These are phyloP conservation scores for Cynodonichthys magdalenae DNA, from an alignment of 2,797 vertebrate genomes.

Conservation along the genomic window DNA sequence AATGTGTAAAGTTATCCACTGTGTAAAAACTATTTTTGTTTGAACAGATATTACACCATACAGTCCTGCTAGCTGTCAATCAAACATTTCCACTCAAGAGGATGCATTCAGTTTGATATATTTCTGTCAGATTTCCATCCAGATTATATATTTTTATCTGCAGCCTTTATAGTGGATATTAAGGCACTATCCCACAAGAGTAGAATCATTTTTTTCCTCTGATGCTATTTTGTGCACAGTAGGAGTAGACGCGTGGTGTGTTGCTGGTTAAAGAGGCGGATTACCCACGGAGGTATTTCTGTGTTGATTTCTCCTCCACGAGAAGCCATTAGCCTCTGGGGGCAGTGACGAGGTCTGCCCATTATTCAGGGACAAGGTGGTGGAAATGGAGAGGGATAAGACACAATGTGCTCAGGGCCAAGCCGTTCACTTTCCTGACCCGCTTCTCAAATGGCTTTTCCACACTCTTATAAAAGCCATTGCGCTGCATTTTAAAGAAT, in stretches of 20 bases:
- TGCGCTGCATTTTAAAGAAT: slow-evolving; percentile 85
- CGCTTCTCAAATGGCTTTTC: slow-evolving; percentile 85
- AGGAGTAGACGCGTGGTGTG: slow-evolving; percentile 56
- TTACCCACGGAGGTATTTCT: slow-evolving; percentile 77
- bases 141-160: slow-evolving; percentile 58
- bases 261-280: slow-evolving; percentile 76
- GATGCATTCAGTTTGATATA: slow-evolving; percentile 29
- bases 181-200: slow-evolving; percentile 51
- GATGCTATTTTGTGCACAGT: slow-evolving; percentile 73
- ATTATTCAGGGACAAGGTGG: slow-evolving; percentile 82
- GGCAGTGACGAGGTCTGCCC: slow-evolving; percentile 82
- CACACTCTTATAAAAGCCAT: slow-evolving; percentile 80
- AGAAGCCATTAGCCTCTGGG: slow-evolving; percentile 87
- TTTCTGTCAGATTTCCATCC: slow-evolving; percentile 48
- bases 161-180: slow-evolving; percentile 56
- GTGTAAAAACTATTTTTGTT: slow-evolving; percentile 9
- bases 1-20: slow-evolving; percentile 1
- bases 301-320: slow-evolving; percentile 83
- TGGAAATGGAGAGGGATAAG: slow-evolving; percentile 84
- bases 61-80: slow-evolving; percentile 14
- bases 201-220: slow-evolving; percentile 60
- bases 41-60: not conserved
- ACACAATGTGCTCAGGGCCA: slow-evolving; percentile 81
- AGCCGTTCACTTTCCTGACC: slow-evolving; percentile 77
- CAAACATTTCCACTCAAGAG: slow-evolving; percentile 5